Evolutionary conservation across 2,888 invertebrate species (phyloP), one percentile per base, ranked within the genome.

Genomic region (Ethmia dodecea): DNA sequence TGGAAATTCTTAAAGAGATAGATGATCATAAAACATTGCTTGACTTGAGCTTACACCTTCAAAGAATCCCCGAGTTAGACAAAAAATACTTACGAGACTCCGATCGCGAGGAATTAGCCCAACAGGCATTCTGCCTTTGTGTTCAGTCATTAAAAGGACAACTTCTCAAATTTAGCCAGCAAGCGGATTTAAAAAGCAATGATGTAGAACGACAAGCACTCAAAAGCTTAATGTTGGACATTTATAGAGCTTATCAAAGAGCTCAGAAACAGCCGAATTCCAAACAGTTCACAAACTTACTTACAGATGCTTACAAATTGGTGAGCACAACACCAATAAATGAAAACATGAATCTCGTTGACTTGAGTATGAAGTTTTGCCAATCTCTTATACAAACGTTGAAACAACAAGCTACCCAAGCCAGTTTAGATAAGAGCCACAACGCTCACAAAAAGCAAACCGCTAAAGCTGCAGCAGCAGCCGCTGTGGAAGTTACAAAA

Each of bases 61-160:
- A 91, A 50, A 90, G 92, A 55, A 90, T 89, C 34, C 97, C 97
- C 0, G 97, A 97, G 44, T 88, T 89, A 2, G 96, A 95, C 58
- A 97, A 96, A 91, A 94, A 88, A 66, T 97, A 96, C 69, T 88
- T 98, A 38, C 89, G 94, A 22, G 95, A 97, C 65, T 89, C 90
- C 1, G 97, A 97, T 66, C 89, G 97, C 37, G 91, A 93, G 51
- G 92, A 93, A 55, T 84, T 96, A 37, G 92, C 93, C 0, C 91
- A 93, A 37, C 93, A 94, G 75, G 94, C 96, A 0, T 88, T 94
- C 42, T 90, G 91, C 0, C 88, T 93, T 43, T 92, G 93, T 49
- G 84, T 91, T 5, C 92, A 93, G 60, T 91, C 92, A 22, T 72
- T 93, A 42, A 88, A 92, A 43, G 89, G 89, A 3, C 89, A 89